These are phyloP conservation scores for Chrysopilus asiliformis DNA, from an alignment of 2,888 invertebrate genomes.

Conservation along the genomic window DNA sequence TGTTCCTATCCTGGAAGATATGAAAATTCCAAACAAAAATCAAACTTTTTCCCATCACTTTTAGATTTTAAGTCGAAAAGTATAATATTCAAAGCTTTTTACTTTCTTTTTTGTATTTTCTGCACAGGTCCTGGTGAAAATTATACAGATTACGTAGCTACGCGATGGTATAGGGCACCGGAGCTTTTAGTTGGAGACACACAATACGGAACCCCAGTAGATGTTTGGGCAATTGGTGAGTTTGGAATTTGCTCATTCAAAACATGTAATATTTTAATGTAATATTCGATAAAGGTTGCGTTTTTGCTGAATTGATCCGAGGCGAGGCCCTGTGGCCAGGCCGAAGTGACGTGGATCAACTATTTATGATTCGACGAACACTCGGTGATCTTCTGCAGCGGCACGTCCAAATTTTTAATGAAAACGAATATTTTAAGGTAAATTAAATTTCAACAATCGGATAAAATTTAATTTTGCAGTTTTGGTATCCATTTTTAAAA, in stretches of 20 bases:
- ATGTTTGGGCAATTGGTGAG: constrained; percentile 99
- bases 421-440: constrained; percentile 75
- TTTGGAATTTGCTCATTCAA: too few species aligned
- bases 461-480: not conserved
- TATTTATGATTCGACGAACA: constrained; percentile 89
- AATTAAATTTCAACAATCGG: not conserved
- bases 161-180: constrained; percentile 96
- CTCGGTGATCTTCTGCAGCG: constrained; percentile 86
- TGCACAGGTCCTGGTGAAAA: constrained; percentile 82
- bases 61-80: too few species aligned
- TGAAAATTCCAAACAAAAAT: too few species aligned
- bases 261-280: too few species aligned
- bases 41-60: too few species aligned
- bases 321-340: constrained; percentile 97
- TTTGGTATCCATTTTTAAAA: not conserved
- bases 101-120: not conserved
- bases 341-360: constrained; percentile 94
- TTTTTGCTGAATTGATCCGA: constrained; percentile 72
- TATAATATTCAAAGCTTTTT: too few species aligned
- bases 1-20: too few species aligned
- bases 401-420: constrained; percentile 91
- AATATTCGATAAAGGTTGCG: too few species aligned
- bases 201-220: constrained; percentile 75
- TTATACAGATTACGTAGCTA: constrained; percentile 98
- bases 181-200: constrained; percentile 96